Evolutionary conservation across 2,113 vertebrate species (phyloP).

Genomic region (Cyphomyrus discorhynchus): DNA sequence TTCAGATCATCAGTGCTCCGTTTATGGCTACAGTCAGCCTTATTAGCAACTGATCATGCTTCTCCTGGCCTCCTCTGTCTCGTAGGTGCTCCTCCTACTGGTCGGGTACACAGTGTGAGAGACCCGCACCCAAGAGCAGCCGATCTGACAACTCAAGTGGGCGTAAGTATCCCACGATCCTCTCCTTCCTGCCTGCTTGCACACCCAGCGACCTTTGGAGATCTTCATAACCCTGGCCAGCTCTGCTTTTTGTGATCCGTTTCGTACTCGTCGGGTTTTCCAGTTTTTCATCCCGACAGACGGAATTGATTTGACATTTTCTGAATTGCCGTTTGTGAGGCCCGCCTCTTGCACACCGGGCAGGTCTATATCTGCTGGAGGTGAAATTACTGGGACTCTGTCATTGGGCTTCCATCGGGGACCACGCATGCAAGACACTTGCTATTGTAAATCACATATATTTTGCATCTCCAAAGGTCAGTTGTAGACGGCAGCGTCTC

Average conservation of each 20-base stretch:
- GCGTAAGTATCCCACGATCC: conserved; percentile 59
- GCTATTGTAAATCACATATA: background rate
- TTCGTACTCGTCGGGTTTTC: background rate
- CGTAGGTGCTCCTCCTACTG: conserved; percentile 76
- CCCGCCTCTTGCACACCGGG: background rate
- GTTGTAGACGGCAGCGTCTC: background rate
- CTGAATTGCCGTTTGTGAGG: background rate
- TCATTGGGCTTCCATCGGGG: background rate
- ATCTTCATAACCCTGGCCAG: background rate
- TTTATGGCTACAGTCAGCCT: conserved; percentile 11
- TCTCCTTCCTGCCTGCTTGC: background rate
- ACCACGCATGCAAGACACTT: background rate
- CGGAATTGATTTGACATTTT: conserved; percentile 30
- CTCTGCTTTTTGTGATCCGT: background rate
- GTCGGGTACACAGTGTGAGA: conserved; percentile 80
- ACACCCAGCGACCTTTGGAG: background rate
- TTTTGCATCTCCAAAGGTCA: conserved; percentile 13
- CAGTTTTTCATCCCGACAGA: conserved; percentile 10
- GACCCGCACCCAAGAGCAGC: conserved; percentile 73
- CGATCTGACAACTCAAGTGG: conserved; percentile 72
- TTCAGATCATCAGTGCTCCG: conserved; percentile 23
- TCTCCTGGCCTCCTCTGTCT: conserved; percentile 45
- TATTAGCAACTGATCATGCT: conserved; percentile 32
- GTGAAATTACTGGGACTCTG: conserved; percentile 4
- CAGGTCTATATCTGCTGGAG: background rate